phyloP scores from a whole-genome alignment of 2,888 invertebrate species.

The Dromius quadrimaculatus region DNA sequence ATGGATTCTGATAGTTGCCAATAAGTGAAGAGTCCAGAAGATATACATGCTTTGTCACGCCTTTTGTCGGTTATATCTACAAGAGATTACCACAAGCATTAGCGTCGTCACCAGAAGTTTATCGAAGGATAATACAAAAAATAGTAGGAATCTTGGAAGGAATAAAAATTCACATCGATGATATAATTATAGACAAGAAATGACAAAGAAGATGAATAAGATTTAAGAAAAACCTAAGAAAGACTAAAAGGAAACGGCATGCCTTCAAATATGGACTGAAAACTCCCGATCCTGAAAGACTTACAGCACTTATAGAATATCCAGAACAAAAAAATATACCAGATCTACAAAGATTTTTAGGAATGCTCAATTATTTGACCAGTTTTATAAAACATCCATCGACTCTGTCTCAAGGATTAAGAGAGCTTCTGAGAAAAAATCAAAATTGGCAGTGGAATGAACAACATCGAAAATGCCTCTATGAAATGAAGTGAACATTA shows the following conservation, averaged over 20 bases:
- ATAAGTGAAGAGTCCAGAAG: constrained; percentile 11
- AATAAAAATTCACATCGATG: constrained; percentile 52
- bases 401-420: constrained; percentile 53
- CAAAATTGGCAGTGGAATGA: constrained; percentile 53
- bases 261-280: constrained; percentile 55
- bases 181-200: constrained; percentile 51
- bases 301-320: constrained; percentile 49
- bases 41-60: constrained; percentile 22
- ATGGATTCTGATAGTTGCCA: constrained; percentile 3
- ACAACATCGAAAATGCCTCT: constrained; percentile 55
- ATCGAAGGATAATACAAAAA: constrained; percentile 52
- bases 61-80: constrained; percentile 38
- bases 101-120: constrained; percentile 50
- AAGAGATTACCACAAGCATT: constrained; percentile 32
- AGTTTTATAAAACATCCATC: constrained; percentile 55
- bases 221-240: constrained; percentile 38
- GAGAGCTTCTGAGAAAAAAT: constrained; percentile 52
- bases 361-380: constrained; percentile 54
- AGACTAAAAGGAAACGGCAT: constrained; percentile 53
- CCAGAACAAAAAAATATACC: constrained; percentile 52
- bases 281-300: constrained; percentile 41
- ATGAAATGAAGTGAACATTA: constrained; percentile 56
- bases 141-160: constrained; percentile 52
- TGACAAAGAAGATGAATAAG: constrained; percentile 44
- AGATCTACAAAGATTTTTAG: constrained; percentile 53